Evolutionary conservation across 2,113 vertebrate genomes (phyloP).

Genomic region (Onychostoma macrolepis): DNA sequence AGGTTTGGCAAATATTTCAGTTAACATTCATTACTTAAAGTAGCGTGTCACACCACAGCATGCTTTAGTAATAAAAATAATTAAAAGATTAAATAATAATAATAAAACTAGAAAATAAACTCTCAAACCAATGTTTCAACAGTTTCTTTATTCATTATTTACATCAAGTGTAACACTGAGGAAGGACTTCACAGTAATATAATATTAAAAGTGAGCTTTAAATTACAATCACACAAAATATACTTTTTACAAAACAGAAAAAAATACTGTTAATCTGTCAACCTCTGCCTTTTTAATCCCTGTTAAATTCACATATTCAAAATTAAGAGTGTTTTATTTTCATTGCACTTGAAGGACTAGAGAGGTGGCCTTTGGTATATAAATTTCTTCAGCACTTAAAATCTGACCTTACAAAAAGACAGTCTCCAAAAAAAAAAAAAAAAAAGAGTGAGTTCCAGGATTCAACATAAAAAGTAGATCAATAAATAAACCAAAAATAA

Average conservation of each 20-base stretch:
- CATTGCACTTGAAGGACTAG: conserved; percentile 81
- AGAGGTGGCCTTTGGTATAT: conserved; percentile 82
- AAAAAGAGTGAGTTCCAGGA: conserved; percentile 45
- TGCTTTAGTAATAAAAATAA: neutral
- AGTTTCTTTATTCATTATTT: conserved; percentile 85
- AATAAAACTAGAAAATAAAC: neutral
- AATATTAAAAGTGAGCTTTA: conserved; percentile 90
- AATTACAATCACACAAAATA: conserved; percentile 93
- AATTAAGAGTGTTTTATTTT: conserved; percentile 70
- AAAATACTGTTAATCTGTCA: conserved; percentile 78
- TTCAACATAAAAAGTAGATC: conserved; percentile 53
- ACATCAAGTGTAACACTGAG: conserved; percentile 99
- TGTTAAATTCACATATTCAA: conserved; percentile 80
- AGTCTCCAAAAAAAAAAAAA: conserved; percentile 34
- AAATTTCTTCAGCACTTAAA: conserved; percentile 66
- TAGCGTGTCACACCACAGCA: neutral
- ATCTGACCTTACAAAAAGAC: conserved; percentile 65
- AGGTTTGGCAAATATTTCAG: neutral
- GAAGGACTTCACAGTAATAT: conserved; percentile 98
- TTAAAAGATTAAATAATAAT: neutral
- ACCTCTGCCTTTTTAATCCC: conserved; percentile 76
- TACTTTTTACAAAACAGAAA: conserved; percentile 90
- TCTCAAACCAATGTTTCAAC: conserved; percentile 39
- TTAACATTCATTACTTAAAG: neutral
- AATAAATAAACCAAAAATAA: conserved; percentile 61